Base-by-base conservation (phyloP, 2,888 invertebrate genomes). In the Conistra vaccinii region DNA sequence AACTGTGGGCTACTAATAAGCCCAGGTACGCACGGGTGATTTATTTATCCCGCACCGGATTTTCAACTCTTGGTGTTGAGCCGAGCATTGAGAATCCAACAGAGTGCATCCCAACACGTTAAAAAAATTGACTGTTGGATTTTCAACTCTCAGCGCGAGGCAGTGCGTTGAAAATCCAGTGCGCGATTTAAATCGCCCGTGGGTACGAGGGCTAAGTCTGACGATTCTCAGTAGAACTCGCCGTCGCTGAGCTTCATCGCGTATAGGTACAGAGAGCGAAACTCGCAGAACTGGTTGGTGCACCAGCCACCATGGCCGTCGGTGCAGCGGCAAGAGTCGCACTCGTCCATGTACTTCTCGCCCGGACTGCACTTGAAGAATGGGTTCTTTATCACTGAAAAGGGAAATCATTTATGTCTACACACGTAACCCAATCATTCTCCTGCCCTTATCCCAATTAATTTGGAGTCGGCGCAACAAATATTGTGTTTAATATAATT, bases 301-400 rank as follows among this genome's bases (percentile, higher is more conserved):
- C 96, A 96, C 95, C 96, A 95, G 77, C 96, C 96, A 42, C 89
- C 85, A 89, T 92, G 94, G 6, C 96, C 96, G 85, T 96, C 96
- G 0, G 93, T 93, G 90, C 96, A 96, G 82, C 96, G 95, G 89
- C 96, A 96, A 2, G 95, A 95, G 90, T 95, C 96, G 70, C 96
- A 96, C 87, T 96, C 96, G 81, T 96, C 96, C 96, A 96, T 96
- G 89, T 96, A 96, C 91, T 96, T 96, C 93, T 96, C 96, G 0
- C 96, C 96, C 0, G 96, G 96, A 67, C 92, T 92, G 91, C 96
- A 96, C 80, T 95, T 95, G 94, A 96, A 96, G 95, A 96, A 96
- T 5, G 96, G 96, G 84, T 96, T 96, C 92, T 96, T 96, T 80
- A 96, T 96, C 81, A 96, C 96, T 95, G 93, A 6, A 48, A 82